Base-by-base conservation (phyloP, 2,888 invertebrate genomes). In the Heteromyza rotundicornis region DNA sequence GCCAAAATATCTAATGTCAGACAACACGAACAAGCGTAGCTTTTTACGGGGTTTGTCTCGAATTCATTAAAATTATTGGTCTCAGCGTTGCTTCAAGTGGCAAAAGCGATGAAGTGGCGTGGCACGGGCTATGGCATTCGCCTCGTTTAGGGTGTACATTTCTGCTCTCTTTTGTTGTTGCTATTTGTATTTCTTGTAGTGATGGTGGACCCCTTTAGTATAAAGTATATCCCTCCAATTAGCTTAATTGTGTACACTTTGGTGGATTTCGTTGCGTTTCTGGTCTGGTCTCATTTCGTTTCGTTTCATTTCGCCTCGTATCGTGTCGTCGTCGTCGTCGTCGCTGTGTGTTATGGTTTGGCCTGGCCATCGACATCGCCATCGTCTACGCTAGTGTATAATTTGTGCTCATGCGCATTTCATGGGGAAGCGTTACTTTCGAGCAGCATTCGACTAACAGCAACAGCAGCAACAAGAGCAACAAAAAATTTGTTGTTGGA, bases 241-340 rank as follows among this genome's bases (percentile, higher is more conserved):
- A 76, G 73, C 75, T 72, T 76, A 78, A 78, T 79, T 79, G 76
- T 75, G 40, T 40, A 51, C 56, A 60, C 60, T 52, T 36, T 27
- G 20, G 27, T 47, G 49, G 27, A 53, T 27, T 59, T 24, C 19
- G n/a, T 57, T 27, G 27, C 7, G n/a, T n/a, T n/a, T n/a, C n/a
- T n/a, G n/a, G n/a, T n/a, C n/a, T n/a, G n/a, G n/a, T n/a, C n/a
- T n/a, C n/a, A n/a, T n/a, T n/a, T n/a, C n/a, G n/a, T n/a, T n/a
- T n/a, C n/a, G n/a, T n/a, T n/a, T n/a, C n/a, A n/a, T n/a, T n/a
- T n/a, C n/a, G n/a, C n/a, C n/a, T n/a, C n/a, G 36, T 8, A n/a
- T 22, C 5, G 1, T 7, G 22, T 22, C 50, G 23, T 20, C 50
- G 12, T 20, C 50, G 50, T 49, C 49, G 14, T 49, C 17, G 49